Evolutionary conservation across 2,888 invertebrate species (phyloP).

Genomic region (Sinelater perroti): DNA sequence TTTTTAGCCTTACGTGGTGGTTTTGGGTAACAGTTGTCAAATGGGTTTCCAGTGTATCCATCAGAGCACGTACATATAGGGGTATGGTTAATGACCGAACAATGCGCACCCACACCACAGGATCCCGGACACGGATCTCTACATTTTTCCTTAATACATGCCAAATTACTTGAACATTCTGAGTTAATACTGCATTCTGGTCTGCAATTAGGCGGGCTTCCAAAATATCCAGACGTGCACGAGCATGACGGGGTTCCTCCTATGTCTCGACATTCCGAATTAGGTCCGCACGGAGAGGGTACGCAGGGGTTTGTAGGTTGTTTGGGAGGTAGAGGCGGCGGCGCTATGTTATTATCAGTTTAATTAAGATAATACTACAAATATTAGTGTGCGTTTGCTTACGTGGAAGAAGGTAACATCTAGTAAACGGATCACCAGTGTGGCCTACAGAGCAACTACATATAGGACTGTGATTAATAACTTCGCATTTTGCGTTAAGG

Average conservation of each 20-base stretch:
- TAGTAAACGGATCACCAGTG: constrained; percentile 67
- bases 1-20: constrained; percentile 63
- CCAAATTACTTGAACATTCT: constrained; percentile 74
- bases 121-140: constrained; percentile 78
- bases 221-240: constrained; percentile 74
- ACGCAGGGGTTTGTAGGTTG: constrained; percentile 64
- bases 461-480: constrained; percentile 68
- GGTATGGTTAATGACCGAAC: constrained; percentile 77
- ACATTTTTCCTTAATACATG: constrained; percentile 77
- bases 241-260: constrained; percentile 67
- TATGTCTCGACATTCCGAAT: constrained; percentile 67
- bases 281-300: constrained; percentile 75
- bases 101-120: constrained; percentile 76
- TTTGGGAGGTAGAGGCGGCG: constrained; percentile 42
- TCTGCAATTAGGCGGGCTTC: constrained; percentile 77
- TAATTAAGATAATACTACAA: neutral
- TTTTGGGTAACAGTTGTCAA: constrained; percentile 69
- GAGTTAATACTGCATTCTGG: constrained; percentile 79
- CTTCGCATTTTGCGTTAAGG: constrained; percentile 63
- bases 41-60: constrained; percentile 80
- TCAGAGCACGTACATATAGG: constrained; percentile 76
- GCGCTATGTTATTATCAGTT: neutral
- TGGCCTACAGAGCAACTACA: constrained; percentile 65
- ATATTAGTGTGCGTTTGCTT: neutral
- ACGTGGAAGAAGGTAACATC: constrained; percentile 65